A percentile compares a stretch with the other conserved stretches of the same genome.
phyloP scores from a whole-genome alignment of 2,113 vertebrate species.

The Eurystomus gularis region DNA sequence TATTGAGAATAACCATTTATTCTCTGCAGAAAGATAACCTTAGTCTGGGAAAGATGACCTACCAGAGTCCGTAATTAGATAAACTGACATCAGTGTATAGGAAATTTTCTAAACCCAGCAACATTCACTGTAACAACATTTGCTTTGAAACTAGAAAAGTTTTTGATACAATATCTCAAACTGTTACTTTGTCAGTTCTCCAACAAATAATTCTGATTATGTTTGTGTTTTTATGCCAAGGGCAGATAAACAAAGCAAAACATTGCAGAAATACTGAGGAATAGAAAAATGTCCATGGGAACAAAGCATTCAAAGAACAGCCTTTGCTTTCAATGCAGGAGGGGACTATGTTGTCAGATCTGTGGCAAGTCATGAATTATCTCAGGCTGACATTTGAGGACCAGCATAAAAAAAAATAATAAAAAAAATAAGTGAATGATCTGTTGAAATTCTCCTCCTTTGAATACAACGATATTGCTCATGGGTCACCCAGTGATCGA shows the following conservation, averaged over 20 bases:
- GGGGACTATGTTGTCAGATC: not conserved
- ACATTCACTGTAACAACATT: not conserved
- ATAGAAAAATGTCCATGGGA: not conserved
- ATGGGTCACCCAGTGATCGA: not conserved
- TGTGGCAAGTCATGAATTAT: not conserved
- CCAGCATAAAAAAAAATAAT: not conserved
- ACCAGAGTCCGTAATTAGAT: not conserved
- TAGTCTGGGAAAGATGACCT: not conserved
- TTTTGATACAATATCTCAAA: not conserved
- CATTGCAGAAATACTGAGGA: not conserved
- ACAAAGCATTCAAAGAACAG: not conserved
- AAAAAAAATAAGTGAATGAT: not conserved
- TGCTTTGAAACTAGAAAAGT: not conserved
- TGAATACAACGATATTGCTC: accelerated
- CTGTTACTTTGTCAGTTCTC: not conserved
- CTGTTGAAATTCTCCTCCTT: not conserved
- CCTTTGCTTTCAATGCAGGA: not conserved
- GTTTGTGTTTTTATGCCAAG: not conserved
- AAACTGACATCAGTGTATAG: not conserved
- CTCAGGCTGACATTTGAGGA: not conserved
- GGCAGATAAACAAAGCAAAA: not conserved
- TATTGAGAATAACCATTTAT: not conserved
- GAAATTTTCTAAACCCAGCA: not conserved
- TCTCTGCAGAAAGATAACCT: not conserved
- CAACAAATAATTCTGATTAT: not conserved